phyloP scores from a whole-genome alignment of 2,113 vertebrate species.

The Sigmodon hispidus region DNA sequence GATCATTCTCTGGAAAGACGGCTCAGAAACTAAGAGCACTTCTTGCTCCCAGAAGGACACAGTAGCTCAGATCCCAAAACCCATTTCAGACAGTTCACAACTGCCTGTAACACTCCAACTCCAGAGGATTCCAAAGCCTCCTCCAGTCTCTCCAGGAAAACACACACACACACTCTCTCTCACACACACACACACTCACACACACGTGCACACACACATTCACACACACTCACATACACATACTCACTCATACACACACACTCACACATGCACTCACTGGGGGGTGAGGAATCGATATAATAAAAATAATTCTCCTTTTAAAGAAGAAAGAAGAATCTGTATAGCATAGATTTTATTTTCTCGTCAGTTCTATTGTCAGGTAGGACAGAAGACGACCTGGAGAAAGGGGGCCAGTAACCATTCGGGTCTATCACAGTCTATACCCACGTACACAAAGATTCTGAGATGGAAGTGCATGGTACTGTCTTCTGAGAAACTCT shows the following conservation, averaged over 20 bases:
- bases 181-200: not conserved
- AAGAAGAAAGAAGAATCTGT: not conserved
- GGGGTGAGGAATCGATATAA: not conserved
- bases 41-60: not conserved
- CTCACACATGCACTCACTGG: not conserved
- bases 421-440: not conserved
- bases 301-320: not conserved
- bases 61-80: not conserved
- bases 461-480: not conserved
- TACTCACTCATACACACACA: not conserved
- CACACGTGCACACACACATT: not conserved
- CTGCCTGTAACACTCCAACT: not conserved
- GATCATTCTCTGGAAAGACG: not conserved
- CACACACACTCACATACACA: no score
- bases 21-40: not conserved
- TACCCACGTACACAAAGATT: not conserved
- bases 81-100: not conserved
- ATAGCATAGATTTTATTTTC: not conserved
- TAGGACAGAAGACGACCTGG: not conserved
- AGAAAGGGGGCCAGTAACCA: not conserved
- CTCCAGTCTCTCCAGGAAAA: not conserved
- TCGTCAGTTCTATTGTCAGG: not conserved
- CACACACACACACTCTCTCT: not conserved
- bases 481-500: not conserved
- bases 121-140: not conserved